Percentiles rank a stretch among this genome's conserved stretches.
phyloP scores from a whole-genome alignment of 2,797 vertebrate species.

The Gymnothorax javanicus region DNA sequence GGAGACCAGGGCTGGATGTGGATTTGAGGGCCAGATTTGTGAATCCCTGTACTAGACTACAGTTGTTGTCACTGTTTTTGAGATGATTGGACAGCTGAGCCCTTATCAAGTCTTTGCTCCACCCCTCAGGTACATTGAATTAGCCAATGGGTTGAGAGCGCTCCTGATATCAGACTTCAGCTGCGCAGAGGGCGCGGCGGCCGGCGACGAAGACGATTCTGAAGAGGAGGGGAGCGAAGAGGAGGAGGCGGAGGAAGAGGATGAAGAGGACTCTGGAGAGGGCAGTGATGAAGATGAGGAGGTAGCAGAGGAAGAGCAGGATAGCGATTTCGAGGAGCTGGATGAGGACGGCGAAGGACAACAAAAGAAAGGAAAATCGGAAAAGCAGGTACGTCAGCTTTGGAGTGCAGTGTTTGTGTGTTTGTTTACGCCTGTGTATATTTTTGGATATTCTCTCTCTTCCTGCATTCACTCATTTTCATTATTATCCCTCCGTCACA shows the following conservation, averaged over 20 bases:
- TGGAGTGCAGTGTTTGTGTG: background rate
- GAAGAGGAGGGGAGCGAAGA: slow-evolving; percentile 40
- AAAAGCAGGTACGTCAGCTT: slow-evolving; percentile 79
- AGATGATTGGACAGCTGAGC: background rate
- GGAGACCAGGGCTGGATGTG: too few relatives aligned
- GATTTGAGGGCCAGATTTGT: too few relatives aligned
- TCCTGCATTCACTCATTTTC: too few relatives aligned
- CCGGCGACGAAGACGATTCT: slow-evolving; percentile 35
- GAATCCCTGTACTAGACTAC: background rate
- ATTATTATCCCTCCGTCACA: too few relatives aligned
- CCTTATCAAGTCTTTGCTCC: background rate
- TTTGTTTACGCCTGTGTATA: slow-evolving; percentile 2
- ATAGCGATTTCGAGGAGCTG: slow-evolving; percentile 72
- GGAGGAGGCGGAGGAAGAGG: slow-evolving; percentile 58
- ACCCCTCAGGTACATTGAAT: slow-evolving; percentile 80
- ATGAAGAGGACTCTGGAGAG: slow-evolving; percentile 75
- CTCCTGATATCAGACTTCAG: slow-evolving; percentile 91
- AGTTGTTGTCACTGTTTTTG: background rate
- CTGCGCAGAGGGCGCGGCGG: slow-evolving; percentile 62
- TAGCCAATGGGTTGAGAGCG: slow-evolving; percentile 85
- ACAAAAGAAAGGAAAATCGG: slow-evolving; percentile 76
- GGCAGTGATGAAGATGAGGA: slow-evolving; percentile 77
- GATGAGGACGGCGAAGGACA: slow-evolving; percentile 72
- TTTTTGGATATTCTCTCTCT: background rate
- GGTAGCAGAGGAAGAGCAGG: slow-evolving; percentile 75